These are phyloP conservation scores for Malurus alboscapulatus DNA, from an alignment of 2,113 vertebrate species.

Conservation along the genomic window DNA sequence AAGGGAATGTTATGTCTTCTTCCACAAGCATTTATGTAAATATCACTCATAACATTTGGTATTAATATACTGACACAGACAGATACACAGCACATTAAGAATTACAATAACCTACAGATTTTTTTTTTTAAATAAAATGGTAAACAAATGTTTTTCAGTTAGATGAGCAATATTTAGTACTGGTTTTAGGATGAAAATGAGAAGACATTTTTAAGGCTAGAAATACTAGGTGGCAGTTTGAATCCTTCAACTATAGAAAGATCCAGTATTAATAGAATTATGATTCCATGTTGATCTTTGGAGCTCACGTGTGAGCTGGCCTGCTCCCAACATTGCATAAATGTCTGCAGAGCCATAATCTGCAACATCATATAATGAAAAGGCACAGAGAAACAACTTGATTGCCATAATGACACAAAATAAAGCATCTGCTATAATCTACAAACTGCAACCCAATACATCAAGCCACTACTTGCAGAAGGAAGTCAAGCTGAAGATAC, in stretches of 20 bases:
- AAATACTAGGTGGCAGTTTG: conserved; percentile 1
- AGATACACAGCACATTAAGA: not conserved
- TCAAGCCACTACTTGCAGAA: conserved; percentile 12
- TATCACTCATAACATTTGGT: not conserved
- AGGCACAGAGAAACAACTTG: not conserved
- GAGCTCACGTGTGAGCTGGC: not conserved
- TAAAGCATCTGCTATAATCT: not conserved
- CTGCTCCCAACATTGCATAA: not conserved
- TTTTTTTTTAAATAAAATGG: not conserved
- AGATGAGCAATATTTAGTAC: not conserved
- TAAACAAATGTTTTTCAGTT: not conserved
- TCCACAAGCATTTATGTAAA: not conserved
- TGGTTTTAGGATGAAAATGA: not conserved
- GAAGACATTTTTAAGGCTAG: not conserved
- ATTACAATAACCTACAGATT: not conserved
- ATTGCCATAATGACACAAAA: not conserved
- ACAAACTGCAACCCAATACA: conserved; percentile 24
- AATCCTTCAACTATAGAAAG: not conserved
- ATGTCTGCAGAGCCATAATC: not conserved
- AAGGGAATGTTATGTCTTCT: not conserved
- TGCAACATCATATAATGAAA: not conserved
- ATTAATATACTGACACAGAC: not conserved
- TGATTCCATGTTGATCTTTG: not conserved
- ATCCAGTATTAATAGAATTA: not conserved
- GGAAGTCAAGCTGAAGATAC: not conserved